Evolutionary conservation across 2,797 vertebrate genomes (phyloP).

Genomic region (Euphonia xanthogaster): DNA sequence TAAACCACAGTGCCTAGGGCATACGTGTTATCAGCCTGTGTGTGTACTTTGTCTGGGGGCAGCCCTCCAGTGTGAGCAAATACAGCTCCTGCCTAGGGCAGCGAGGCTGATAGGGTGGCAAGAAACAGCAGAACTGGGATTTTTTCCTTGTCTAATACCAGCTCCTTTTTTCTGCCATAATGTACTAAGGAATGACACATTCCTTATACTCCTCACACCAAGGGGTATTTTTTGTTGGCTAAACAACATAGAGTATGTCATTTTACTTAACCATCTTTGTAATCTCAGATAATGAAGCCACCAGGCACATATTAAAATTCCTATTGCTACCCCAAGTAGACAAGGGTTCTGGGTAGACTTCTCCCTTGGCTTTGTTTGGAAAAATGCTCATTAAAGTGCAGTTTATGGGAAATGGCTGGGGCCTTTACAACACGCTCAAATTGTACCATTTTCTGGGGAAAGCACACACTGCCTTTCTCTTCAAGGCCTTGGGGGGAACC

Average conservation of each 20-base stretch:
- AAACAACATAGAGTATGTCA: constrained; percentile 34
- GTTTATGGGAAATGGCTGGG: neutral
- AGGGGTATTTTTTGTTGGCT: constrained; percentile 58
- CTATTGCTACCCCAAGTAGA: constrained; percentile 9
- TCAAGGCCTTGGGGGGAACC: neutral
- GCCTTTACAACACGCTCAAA: neutral
- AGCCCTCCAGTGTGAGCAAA: constrained; percentile 34
- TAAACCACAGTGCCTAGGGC: constrained; percentile 18
- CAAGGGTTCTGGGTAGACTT: constrained; percentile 13
- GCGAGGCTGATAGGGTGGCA: constrained; percentile 26
- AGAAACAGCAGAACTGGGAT: constrained; percentile 46
- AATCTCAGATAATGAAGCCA: constrained; percentile 54
- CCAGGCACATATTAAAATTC: constrained; percentile 59
- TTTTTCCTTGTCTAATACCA: constrained; percentile 40
- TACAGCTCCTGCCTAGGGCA: constrained; percentile 49
- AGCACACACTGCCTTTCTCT: neutral
- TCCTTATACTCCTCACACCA: constrained; percentile 43
- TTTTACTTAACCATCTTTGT: constrained; percentile 31
- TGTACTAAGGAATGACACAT: constrained; percentile 41
- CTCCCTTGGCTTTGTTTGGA: constrained; percentile 24
- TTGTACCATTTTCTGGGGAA: neutral
- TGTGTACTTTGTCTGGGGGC: constrained; percentile 34
- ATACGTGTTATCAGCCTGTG: neutral
- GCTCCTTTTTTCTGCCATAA: constrained; percentile 27
- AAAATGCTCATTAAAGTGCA: constrained; percentile 41